Base-by-base conservation (phyloP, 30 jellyfish, hydroid and myxozoan species). In the Sanderia malayensis region DNA sequence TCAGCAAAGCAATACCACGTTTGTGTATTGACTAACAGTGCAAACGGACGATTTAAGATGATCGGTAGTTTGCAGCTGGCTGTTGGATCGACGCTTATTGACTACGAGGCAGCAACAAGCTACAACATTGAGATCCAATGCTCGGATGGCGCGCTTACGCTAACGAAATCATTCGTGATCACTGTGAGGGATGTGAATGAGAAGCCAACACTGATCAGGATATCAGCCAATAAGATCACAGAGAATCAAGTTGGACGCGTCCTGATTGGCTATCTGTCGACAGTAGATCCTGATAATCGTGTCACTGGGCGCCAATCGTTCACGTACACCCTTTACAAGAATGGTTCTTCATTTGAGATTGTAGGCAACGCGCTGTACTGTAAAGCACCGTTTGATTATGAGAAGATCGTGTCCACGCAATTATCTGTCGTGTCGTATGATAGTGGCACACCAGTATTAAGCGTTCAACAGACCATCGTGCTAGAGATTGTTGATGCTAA, bases 221-320 rank as follows among this genome's bases (percentile, higher is more conserved):
- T 90, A 1, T 57, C 95, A 2, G 79, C 45, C 68, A 67, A 47
- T 23, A 49, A 33, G 31, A 44, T 82, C 46, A 44, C 79, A 20
- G 98, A 90, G 45, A 90, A 90, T 61, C 25, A 13, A 1, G 29
- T 29, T 1, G 31, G 37, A 21, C 88, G 79, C 19, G 8, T 47
- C 30, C 25, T 46, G 22, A 67, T 90, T 31, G 94, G 94, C 52
- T 17, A 23, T 21, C 66, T 90, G 19, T 67, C 83, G 0, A 71
- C 98, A 22, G 21, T 37, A 19, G 98, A 90, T 44, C 96, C 95
- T 23, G 98, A 90, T 33, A 82, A 74, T 58, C 62, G 65, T 22
- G 67, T 18, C 2, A 19, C 49, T 22, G 37, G 20, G 23, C 90
- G 70, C 53, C 89, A 83, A 70, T 15, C 71, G 17, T 83, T 90